Evolutionary conservation across 2,888 invertebrate genomes (phyloP).

Genomic region (Euspilapteryx auroguttella): DNA sequence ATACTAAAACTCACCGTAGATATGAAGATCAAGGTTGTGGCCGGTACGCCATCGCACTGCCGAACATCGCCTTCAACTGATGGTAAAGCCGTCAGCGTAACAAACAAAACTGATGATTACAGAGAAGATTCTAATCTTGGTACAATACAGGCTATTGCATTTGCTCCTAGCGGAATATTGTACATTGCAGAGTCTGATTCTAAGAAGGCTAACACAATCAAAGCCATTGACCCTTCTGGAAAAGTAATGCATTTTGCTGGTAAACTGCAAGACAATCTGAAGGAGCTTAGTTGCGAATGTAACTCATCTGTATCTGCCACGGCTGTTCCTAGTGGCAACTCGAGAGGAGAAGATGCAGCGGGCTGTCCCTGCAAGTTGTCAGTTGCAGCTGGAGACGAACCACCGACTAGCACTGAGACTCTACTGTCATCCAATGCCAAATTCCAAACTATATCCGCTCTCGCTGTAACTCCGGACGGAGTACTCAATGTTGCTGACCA

Average conservation of each 20-base stretch:
- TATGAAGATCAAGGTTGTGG: slow-evolving; percentile 89
- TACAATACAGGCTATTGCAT: slow-evolving; percentile 85
- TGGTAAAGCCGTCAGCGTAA: slow-evolving; percentile 33
- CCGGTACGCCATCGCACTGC: slow-evolving; percentile 93
- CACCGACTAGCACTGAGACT: slow-evolving; percentile 80
- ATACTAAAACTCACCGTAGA: slow-evolving; percentile 90
- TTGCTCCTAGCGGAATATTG: slow-evolving; percentile 88
- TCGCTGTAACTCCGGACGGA: slow-evolving; percentile 95
- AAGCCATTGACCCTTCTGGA: slow-evolving; percentile 86
- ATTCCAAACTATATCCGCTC: slow-evolving; percentile 85
- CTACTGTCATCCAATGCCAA: slow-evolving; percentile 87
- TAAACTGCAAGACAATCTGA: slow-evolving; percentile 68
- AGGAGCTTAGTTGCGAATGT: slow-evolving; percentile 62
- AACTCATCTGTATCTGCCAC: slow-evolving; percentile 61
- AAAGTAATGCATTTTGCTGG: slow-evolving; percentile 92
- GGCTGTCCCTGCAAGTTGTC: slow-evolving; percentile 53
- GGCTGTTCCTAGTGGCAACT: slow-evolving; percentile 24
- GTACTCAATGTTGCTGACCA: slow-evolving; percentile 95
- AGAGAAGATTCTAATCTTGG: slow-evolving; percentile 74
- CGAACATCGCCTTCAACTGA: slow-evolving; percentile 61
- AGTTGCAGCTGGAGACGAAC: slow-evolving; percentile 62
- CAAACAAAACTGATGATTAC: slow-evolving; percentile 49
- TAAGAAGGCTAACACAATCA: slow-evolving; percentile 77
- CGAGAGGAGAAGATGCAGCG: slow-evolving; percentile 35
- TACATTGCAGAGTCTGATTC: slow-evolving; percentile 94